Conservation (phyloP, 2,113 vertebrate genomes). For the Rhinogobius similis region DNA sequence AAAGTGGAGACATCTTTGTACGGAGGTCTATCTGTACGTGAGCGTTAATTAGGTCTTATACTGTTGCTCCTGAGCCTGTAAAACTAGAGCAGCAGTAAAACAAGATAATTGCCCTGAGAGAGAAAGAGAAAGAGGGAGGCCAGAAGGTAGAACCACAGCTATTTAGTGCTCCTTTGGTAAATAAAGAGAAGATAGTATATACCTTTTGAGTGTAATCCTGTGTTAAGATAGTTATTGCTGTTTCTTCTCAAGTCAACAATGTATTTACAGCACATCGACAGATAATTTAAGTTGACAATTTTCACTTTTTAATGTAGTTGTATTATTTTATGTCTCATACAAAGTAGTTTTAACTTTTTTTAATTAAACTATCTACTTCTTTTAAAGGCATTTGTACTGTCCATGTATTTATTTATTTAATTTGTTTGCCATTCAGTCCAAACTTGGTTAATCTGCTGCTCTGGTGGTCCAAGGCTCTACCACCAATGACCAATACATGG, state of each 20-base stretch:
- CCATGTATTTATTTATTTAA: too few species aligned
- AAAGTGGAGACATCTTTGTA: constrained; percentile 13
- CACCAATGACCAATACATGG: too few species aligned
- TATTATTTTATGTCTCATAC: too few species aligned
- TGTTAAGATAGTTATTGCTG: background rate
- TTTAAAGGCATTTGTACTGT: too few species aligned
- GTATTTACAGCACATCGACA: background rate
- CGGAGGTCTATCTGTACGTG: constrained; percentile 20
- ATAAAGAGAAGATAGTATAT: background rate
- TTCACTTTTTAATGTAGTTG: background rate
- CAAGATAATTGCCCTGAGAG: constrained; percentile 54
- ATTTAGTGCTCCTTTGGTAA: background rate
- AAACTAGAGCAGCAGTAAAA: constrained; percentile 56
- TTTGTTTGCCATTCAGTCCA: too few species aligned
- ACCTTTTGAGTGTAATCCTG: background rate
- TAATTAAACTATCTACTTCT: too few species aligned
- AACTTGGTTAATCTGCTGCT: too few species aligned
- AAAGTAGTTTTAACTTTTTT: too few species aligned
- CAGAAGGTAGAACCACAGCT: constrained; percentile 21
- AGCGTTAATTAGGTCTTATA: constrained; percentile 62
- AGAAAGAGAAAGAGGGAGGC: constrained; percentile 6
- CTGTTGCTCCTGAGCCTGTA: constrained; percentile 43
- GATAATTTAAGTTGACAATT: background rate
- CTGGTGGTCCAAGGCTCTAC: too few species aligned
- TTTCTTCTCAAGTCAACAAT: background rate